A percentile compares a stretch with the other conserved stretches of the same genome.
These are phyloP conservation scores for Neogobius melanostomus DNA, from an alignment of 2,113 vertebrate species.

Conservation along the genomic window DNA sequence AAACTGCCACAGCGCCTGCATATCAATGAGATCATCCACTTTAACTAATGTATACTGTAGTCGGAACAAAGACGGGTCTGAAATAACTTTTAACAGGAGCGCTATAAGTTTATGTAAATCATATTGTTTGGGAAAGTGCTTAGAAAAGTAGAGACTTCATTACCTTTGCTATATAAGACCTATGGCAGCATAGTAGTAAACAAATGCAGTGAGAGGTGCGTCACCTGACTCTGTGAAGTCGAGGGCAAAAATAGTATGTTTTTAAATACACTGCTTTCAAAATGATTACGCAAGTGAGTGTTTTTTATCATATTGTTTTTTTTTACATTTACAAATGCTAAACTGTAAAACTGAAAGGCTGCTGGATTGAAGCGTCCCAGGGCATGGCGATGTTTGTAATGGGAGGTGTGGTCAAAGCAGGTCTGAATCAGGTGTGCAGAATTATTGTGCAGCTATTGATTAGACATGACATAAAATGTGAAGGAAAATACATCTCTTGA, in stretches of 20 bases:
- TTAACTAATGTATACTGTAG: conserved; percentile 33
- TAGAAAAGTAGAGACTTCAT: background rate
- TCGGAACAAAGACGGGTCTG: conserved; percentile 20
- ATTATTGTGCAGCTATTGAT: no score
- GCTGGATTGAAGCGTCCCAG: no score
- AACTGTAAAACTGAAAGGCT: no score
- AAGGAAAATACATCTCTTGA: no score
- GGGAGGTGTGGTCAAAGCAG: no score
- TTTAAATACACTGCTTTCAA: background rate
- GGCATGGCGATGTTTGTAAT: no score
- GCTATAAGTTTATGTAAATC: conserved; percentile 7
- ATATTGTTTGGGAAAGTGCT: background rate
- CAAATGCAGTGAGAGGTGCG: background rate
- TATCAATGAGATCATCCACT: conserved; percentile 47
- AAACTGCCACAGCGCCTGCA: conserved; percentile 44
- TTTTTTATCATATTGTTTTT: no score
- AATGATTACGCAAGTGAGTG: no score
- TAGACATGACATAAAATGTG: no score
- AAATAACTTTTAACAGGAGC: conserved; percentile 12
- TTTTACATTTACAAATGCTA: no score
- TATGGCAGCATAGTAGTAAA: background rate
- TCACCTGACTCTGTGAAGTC: background rate
- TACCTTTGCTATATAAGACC: background rate
- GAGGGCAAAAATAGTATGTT: background rate
- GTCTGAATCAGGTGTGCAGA: no score